phyloP scores from a whole-genome alignment of 2,797 vertebrate species.

The Eulemur rubriventer region DNA sequence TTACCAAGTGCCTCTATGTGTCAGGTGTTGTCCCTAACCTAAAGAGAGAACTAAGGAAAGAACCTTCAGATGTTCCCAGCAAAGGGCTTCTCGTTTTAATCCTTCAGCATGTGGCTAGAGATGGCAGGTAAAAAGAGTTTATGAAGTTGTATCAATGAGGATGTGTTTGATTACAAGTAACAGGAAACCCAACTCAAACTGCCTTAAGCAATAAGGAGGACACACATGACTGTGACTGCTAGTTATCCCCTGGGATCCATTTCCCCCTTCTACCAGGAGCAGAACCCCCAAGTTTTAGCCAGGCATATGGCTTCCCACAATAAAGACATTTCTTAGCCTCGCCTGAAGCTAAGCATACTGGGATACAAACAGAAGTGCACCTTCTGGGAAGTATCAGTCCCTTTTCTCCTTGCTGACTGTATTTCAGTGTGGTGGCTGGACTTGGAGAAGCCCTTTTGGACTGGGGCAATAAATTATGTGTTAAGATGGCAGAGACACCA shows the following conservation, averaged over 20 bases:
- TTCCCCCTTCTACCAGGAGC: background rate
- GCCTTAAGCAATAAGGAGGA: background rate
- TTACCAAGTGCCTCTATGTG: constrained; percentile 5
- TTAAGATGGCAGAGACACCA: background rate
- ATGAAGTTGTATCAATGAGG: background rate
- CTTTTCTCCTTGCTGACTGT: background rate
- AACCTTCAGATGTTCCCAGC: background rate
- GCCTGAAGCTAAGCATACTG: background rate
- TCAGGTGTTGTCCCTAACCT: background rate
- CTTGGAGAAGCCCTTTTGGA: background rate
- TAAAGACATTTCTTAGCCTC: background rate
- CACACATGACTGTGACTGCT: background rate
- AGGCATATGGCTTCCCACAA: background rate
- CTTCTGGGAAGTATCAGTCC: background rate
- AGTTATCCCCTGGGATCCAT: background rate
- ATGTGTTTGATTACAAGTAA: background rate
- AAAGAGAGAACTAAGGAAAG: background rate
- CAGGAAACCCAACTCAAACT: background rate
- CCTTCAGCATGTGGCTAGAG: background rate
- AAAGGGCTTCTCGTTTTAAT: background rate
- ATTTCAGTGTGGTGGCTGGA: background rate
- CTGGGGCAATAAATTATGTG: background rate
- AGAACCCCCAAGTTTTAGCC: background rate
- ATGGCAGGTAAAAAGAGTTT: background rate
- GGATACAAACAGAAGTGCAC: background rate